Evolutionary conservation across 2,113 vertebrate genomes (phyloP).

Genomic region (Merops nubicus): DNA sequence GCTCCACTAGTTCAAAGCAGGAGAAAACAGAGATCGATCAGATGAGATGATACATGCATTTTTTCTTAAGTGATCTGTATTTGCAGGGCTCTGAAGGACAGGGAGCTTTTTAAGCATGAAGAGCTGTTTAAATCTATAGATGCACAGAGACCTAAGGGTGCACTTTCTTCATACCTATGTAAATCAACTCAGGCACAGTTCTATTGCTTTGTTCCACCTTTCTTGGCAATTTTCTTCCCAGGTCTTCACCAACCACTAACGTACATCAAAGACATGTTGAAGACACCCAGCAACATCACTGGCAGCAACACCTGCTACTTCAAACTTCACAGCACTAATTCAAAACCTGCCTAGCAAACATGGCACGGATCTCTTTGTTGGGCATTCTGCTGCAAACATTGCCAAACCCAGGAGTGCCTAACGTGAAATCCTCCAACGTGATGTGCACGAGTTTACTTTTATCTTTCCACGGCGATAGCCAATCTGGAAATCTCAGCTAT

Average conservation of each 20-base stretch:
- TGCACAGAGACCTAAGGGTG: not conserved
- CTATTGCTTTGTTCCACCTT: not conserved
- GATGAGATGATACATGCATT: not conserved
- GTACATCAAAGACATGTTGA: not conserved
- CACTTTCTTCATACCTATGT: not conserved
- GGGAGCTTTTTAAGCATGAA: not conserved
- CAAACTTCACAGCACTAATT: not conserved
- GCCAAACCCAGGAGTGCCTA: not conserved
- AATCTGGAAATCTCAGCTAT: constrained; percentile 33
- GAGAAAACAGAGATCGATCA: not conserved
- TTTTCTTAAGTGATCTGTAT: not conserved
- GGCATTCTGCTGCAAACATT: not conserved
- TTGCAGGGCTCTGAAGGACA: not conserved
- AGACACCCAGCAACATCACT: not conserved
- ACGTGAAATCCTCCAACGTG: not conserved
- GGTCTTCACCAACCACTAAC: not conserved
- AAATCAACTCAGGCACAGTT: not conserved
- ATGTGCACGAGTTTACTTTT: not conserved
- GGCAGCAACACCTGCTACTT: constrained; percentile 30
- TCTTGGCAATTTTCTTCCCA: not conserved
- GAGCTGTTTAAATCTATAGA: not conserved
- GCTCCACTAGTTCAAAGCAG: not conserved
- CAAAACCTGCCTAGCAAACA: not conserved
- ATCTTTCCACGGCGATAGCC: not conserved
- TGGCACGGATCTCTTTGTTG: not conserved